Evolutionary conservation across 2,113 vertebrate species (phyloP).

Genomic region (Ciconia boyciana): DNA sequence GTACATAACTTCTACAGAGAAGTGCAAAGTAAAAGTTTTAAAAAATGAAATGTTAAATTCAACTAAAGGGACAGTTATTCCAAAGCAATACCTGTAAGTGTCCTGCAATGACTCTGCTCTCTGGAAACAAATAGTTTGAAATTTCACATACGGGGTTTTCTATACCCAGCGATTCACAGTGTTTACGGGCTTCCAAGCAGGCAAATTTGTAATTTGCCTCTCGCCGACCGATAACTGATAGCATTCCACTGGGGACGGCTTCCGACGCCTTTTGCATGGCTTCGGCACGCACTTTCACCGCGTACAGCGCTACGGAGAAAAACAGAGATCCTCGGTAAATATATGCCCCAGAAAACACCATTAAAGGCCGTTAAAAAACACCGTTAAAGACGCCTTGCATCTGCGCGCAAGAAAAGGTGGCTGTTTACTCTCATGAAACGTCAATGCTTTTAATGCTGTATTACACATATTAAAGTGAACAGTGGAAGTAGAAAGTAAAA

Average conservation of each 20-base stretch:
- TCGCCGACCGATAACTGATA: constrained; percentile 81
- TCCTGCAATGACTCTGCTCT: constrained; percentile 91
- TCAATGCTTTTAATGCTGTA: background rate
- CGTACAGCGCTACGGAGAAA: constrained; percentile 80
- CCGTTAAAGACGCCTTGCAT: background rate
- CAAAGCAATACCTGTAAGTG: constrained; percentile 80
- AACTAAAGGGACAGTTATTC: background rate
- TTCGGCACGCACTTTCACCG: constrained; percentile 89
- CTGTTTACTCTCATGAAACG: background rate
- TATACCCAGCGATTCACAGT: constrained; percentile 83
- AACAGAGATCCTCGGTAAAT: background rate
- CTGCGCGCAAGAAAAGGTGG: background rate
- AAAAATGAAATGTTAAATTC: background rate
- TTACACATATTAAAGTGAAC: background rate
- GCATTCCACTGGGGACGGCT: constrained; percentile 85
- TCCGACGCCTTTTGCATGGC: constrained; percentile 92
- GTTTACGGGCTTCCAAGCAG: constrained; percentile 84
- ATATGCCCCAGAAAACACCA: fast-evolving
- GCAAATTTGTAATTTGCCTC: constrained; percentile 80
- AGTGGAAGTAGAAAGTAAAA: background rate
- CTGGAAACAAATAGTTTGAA: constrained; percentile 91
- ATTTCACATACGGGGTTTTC: constrained; percentile 85
- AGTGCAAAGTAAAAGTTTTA: background rate
- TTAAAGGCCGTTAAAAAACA: background rate
- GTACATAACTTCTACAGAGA: fast-evolving